These are phyloP conservation scores for Lithosia quadra DNA, from an alignment of 2,888 invertebrate species.

Conservation along the genomic window DNA sequence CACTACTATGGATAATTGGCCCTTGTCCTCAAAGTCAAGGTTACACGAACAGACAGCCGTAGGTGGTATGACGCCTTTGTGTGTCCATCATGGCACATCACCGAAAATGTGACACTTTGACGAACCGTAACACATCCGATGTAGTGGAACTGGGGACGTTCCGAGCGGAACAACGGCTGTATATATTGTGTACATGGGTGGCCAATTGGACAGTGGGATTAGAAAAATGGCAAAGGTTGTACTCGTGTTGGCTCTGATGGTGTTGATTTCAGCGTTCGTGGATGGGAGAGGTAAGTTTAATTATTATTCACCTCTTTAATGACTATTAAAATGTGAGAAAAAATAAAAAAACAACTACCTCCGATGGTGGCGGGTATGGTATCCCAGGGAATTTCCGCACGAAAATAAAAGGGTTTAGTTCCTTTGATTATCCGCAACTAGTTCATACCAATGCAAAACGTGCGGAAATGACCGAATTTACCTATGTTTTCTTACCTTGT, in stretches of 20 bases:
- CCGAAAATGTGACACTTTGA: slow-evolving; percentile 55
- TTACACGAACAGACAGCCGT: slow-evolving; percentile 40
- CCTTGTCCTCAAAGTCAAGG: slow-evolving; percentile 56
- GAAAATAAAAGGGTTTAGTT: too few relatives aligned
- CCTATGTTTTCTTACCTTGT: too few relatives aligned
- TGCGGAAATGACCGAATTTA: too few relatives aligned
- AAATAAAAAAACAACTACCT: too few relatives aligned
- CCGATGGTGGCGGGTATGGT: too few relatives aligned
- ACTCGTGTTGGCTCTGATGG: slow-evolving; percentile 38
- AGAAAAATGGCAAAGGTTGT: slow-evolving; percentile 45
- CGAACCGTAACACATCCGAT: slow-evolving; percentile 58
- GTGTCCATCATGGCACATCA: slow-evolving; percentile 54
- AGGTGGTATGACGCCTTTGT: slow-evolving; percentile 55
- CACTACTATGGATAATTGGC: slow-evolving; percentile 36
- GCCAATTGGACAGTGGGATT: slow-evolving; percentile 25
- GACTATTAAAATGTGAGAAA: too few relatives aligned
- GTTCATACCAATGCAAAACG: too few relatives aligned
- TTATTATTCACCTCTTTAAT: background rate
- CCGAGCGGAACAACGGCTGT: slow-evolving; percentile 18
- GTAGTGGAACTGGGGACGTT: slow-evolving; percentile 35
- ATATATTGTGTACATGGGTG: slow-evolving; percentile 37
- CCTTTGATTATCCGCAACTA: too few relatives aligned
- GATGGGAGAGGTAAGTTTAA: slow-evolving; percentile 43
- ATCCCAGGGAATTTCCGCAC: too few relatives aligned
- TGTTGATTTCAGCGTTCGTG: slow-evolving; percentile 43